Evolutionary conservation across 2,113 vertebrate species (phyloP).

Genomic region (Gambusia affinis): DNA sequence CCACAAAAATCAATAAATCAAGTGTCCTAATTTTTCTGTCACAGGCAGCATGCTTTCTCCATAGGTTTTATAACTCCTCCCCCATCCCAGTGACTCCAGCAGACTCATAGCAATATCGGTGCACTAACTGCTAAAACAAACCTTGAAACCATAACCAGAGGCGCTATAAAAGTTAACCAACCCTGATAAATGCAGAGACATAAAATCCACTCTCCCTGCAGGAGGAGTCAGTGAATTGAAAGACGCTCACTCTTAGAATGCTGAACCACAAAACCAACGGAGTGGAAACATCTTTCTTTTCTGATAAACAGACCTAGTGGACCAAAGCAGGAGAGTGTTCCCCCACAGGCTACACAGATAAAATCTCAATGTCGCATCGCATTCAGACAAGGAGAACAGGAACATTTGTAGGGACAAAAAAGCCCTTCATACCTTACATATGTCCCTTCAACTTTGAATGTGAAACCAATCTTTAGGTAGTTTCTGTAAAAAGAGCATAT

Average conservation of each 20-base stretch:
- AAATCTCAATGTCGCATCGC: conserved; percentile 55
- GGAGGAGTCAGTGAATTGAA: conserved; percentile 56
- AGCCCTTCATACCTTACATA: background rate
- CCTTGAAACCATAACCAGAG: conserved; percentile 62
- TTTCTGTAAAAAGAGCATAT: background rate
- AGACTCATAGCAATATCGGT: conserved; percentile 36
- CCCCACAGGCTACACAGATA: conserved; percentile 62
- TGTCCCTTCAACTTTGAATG: background rate
- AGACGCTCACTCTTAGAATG: conserved; percentile 60
- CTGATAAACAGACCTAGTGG: conserved; percentile 71
- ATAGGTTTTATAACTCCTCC: conserved; percentile 23
- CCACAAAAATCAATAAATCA: background rate
- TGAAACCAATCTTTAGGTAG: background rate
- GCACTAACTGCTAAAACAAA: conserved; percentile 54
- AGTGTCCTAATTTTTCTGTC: conserved; percentile 7
- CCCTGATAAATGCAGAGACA: conserved; percentile 70
- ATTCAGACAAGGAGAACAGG: conserved; percentile 61
- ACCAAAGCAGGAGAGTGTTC: conserved; percentile 59
- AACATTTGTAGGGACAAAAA: conserved; percentile 52
- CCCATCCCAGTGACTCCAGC: conserved; percentile 17
- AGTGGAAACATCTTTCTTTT: conserved; percentile 65
- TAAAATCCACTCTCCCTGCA: conserved; percentile 64
- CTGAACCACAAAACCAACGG: conserved; percentile 57
- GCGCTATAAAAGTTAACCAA: conserved; percentile 61
- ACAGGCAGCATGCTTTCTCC: conserved; percentile 4